Percentiles rank a stretch among this genome's conserved stretches.
These are phyloP conservation scores for Nebria brevicollis DNA, from an alignment of 2,888 invertebrate genomes.

Conservation along the genomic window DNA sequence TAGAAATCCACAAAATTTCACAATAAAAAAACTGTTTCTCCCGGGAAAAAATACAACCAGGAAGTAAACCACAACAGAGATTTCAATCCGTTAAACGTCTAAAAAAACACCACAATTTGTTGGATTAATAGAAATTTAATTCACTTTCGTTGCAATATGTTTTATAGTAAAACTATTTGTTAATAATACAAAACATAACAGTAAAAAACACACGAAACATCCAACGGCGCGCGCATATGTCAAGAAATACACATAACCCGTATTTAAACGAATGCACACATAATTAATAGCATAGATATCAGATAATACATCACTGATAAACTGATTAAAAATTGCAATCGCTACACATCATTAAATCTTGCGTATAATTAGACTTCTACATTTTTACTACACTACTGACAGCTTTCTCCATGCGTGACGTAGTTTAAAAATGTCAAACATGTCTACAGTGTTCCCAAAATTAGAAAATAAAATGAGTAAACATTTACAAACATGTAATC, in stretches of 20 bases:
- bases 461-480: not conserved
- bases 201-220: slow-evolving; percentile 43
- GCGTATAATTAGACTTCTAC: not conserved
- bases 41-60: not conserved
- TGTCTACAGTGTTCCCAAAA: slow-evolving; percentile 18
- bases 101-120: not conserved
- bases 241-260: slow-evolving; percentile 30
- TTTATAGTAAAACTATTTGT: slow-evolving; percentile 23
- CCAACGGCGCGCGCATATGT: slow-evolving; percentile 42
- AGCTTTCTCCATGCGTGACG: slow-evolving; percentile 57
- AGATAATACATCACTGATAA: not conserved
- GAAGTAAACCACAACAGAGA: not conserved
- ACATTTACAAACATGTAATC: not conserved
- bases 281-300: not conserved
- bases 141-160: slow-evolving; percentile 20
- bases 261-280: not conserved
- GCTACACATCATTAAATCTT: not conserved
- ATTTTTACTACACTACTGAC: slow-evolving; percentile 37
- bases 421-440: slow-evolving; percentile 51
- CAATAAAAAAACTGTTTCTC: not conserved
- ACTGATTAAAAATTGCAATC: not conserved
- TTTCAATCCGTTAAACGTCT: not conserved
- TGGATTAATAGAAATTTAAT: slow-evolving; percentile 4
- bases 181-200: slow-evolving; percentile 43
- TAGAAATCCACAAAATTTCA: not conserved